phyloP scores from a whole-genome alignment of 1,140 invertebrate genomes.

The Drosophila fuyamai region DNA sequence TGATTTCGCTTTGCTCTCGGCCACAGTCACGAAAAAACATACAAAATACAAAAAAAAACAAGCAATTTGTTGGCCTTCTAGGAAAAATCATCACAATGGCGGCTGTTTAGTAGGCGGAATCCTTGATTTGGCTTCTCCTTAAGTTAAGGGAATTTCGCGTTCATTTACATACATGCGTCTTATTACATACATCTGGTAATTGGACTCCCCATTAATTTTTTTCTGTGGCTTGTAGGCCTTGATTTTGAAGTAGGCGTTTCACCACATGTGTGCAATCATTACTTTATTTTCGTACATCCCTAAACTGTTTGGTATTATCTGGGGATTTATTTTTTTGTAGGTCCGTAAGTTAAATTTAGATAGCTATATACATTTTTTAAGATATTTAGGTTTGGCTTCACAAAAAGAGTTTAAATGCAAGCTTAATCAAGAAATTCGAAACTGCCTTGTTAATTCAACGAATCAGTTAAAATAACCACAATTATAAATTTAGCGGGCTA shows the following conservation, averaged over 20 bases:
- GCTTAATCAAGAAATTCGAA: too few species aligned
- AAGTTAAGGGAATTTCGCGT: slow-evolving; percentile 12
- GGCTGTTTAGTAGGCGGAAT: slow-evolving; percentile 21
- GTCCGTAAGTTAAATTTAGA: not conserved
- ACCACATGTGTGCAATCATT: slow-evolving; percentile 18
- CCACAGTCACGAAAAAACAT: slow-evolving; percentile 7
- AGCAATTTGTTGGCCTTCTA: slow-evolving; percentile 66
- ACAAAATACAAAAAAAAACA: slow-evolving; percentile 22
- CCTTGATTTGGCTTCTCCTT: slow-evolving; percentile 23
- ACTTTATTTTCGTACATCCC: not conserved
- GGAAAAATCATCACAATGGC: slow-evolving; percentile 44
- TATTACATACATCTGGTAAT: slow-evolving; percentile 31
- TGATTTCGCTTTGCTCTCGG: slow-evolving; percentile 51
- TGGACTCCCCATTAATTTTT: slow-evolving; percentile 21
- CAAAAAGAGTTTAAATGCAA: too few species aligned
- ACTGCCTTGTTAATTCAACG: too few species aligned
- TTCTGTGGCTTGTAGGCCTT: not conserved
- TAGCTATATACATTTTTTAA: not conserved
- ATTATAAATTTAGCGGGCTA: not conserved
- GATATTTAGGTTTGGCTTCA: not conserved
- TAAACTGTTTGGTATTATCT: not conserved
- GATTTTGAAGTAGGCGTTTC: slow-evolving; percentile 5
- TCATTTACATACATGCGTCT: slow-evolving; percentile 38
- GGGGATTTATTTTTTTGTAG: not conserved
- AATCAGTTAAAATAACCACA: not conserved